A percentile compares a stretch with the other conserved stretches of the same genome.
Evolutionary conservation across 2,888 invertebrate genomes (phyloP).

Genomic region (Helleia helle): DNA sequence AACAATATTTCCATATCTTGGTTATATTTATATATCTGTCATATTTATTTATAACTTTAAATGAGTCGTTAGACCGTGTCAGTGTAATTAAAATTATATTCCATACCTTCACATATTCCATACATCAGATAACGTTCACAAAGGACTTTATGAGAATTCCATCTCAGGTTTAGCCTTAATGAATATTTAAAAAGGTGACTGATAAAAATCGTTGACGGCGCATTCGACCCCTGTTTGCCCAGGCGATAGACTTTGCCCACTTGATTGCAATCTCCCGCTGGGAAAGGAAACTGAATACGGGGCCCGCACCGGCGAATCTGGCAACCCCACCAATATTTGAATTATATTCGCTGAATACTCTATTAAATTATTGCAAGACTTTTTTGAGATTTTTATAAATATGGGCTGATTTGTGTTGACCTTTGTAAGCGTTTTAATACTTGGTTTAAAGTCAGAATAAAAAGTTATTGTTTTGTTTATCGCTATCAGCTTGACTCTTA

Average conservation of each 20-base stretch:
- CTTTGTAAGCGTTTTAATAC: too few relatives aligned
- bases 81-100: not conserved
- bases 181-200: slow-evolving; percentile 48
- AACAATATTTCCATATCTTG: too few relatives aligned
- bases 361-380: not conserved
- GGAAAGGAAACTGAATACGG: slow-evolving; percentile 17
- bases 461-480: too few relatives aligned
- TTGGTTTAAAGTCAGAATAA: too few relatives aligned
- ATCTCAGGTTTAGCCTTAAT: slow-evolving; percentile 46
- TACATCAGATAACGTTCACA: slow-evolving; percentile 6
- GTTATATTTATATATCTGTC: too few relatives aligned
- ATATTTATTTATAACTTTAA: too few relatives aligned
- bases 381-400: not conserved
- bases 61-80: too few relatives aligned
- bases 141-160: slow-evolving; percentile 12
- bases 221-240: slow-evolving; percentile 32
- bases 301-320: slow-evolving; percentile 31
- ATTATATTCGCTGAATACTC: slow-evolving; percentile 9
- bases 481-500: too few relatives aligned
- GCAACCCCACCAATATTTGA: slow-evolving; percentile 16
- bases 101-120: not conserved
- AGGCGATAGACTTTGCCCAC: slow-evolving; percentile 38
- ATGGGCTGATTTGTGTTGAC: too few relatives aligned
- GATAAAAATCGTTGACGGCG: slow-evolving; percentile 48
- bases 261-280: slow-evolving; percentile 43